Base-by-base conservation (phyloP, 2,113 vertebrate genomes). In the Nyctibius bracteatus region DNA sequence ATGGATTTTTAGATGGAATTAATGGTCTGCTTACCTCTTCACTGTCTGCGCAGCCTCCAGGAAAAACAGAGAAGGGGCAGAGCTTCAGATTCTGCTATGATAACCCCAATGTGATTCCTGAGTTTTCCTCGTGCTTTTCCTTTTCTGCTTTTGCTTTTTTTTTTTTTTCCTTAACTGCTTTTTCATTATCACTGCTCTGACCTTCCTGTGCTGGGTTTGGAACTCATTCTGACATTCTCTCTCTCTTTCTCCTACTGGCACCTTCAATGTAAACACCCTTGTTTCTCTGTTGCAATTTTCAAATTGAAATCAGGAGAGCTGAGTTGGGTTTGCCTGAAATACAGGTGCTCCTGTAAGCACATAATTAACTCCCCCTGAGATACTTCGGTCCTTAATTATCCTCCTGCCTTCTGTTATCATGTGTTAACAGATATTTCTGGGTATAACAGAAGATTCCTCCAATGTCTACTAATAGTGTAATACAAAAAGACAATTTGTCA, bases 1-100 rank as follows among this genome's bases (percentile, higher is more conserved):
- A 78, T 23, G 77, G 44, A 66, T 84, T 85, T 93, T 96, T 77
- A 81, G 49, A 43, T 22, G 24, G 81, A 31, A 91, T 86, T 91
- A 92, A 84, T 66, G 37, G 28, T 39, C 44, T 94, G 23, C 80
- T 94, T 96, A 81, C 62, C 73, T 92, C 81, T 74, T 72, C 83
- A 22, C 12, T 52, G 33, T 70, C 65, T 81, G 52, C 0, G 0
- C 13, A 74, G 77, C 62, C 44, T 88, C 92, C 92, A 94, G 95
- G 28, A 96, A 91, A 94, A 95, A 94, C 55, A 93, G 14, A 90
- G 27, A 82, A 62, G 12, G 14, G 39, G 92, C 39, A 71, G 35
- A 92, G 71, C 57, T 86, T 55, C 52, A 88, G 43, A 71, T 81
- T 73, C 65, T 94, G 72, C 86, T 81, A 10, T 31, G 59, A 93